Evolutionary conservation across 2,797 vertebrate species (phyloP).

Genomic region (Galagoides demidoff): DNA sequence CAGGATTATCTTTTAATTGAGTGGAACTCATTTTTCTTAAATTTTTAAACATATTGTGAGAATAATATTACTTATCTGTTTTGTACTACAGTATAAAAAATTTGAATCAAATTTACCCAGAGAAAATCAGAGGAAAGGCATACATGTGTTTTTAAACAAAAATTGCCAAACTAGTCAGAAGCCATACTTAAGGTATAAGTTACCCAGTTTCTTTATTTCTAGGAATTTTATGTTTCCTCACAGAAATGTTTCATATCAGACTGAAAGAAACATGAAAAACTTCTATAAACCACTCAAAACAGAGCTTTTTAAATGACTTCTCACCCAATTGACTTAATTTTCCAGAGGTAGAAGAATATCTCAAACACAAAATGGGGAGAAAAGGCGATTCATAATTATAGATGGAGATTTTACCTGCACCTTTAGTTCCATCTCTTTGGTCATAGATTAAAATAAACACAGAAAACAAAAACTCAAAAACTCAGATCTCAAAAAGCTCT

Average conservation of each 20-base stretch:
- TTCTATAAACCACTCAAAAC: neutral
- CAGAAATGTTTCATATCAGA: neutral
- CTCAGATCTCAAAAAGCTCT: neutral
- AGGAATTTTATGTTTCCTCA: neutral
- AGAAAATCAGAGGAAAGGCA: neutral
- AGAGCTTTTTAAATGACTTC: neutral
- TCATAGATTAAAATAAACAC: conserved; percentile 9
- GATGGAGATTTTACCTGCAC: neutral
- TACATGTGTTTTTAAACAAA: neutral
- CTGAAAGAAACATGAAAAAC: neutral
- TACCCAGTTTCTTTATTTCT: neutral
- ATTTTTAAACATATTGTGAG: neutral
- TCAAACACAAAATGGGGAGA: neutral
- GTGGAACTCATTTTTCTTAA: neutral
- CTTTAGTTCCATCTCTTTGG: neutral
- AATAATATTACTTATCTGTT: neutral
- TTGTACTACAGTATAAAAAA: no score
- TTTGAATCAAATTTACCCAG: neutral
- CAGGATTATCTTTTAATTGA: neutral
- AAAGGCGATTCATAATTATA: neutral
- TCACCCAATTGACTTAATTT: conserved; percentile 25
- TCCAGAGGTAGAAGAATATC: neutral
- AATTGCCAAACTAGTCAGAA: neutral
- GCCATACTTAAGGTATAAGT: neutral
- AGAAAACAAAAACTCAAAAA: neutral